Percentiles rank a stretch among this genome's conserved stretches.
These are phyloP conservation scores for Chaunax sp. DNA, from an alignment of 2,797 vertebrate genomes.

Conservation along the genomic window DNA sequence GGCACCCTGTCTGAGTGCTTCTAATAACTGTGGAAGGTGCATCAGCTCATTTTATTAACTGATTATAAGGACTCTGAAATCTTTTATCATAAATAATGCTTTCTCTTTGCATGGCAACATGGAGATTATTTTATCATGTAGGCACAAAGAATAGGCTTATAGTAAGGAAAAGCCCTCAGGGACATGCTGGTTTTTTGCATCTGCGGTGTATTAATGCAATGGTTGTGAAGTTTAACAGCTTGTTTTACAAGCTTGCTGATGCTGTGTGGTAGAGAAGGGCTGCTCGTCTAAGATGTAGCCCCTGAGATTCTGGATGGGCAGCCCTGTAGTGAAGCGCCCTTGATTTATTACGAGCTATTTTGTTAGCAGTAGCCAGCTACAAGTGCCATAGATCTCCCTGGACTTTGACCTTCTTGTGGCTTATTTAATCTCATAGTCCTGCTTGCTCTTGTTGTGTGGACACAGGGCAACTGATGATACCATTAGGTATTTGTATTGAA, in stretches of 20 bases:
- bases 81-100: conserved; percentile 32
- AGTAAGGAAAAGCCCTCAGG: conserved; percentile 31
- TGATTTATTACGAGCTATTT: conserved; percentile 58
- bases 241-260: conserved; percentile 71
- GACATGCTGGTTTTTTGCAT: conserved; percentile 56
- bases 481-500: conserved; percentile 14
- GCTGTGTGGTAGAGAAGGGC: conserved; percentile 37
- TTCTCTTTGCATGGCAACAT: conserved; percentile 50
- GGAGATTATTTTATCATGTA: conserved; percentile 47
- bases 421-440: conserved; percentile 43
- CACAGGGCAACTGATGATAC: conserved; percentile 11
- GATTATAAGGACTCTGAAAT: conserved; percentile 53
- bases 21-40: conserved; percentile 59
- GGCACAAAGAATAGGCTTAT: conserved; percentile 36
- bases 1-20: conserved; percentile 64
- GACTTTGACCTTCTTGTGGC: conserved; percentile 61
- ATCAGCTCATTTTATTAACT: conserved; percentile 67
- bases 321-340: conserved; percentile 50
- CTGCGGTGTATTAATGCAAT: conserved; percentile 62
- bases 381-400: conserved; percentile 44
- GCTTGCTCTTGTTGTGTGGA: conserved; percentile 31
- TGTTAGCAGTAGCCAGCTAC: conserved; percentile 51
- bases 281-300: conserved; percentile 48
- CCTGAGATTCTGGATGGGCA: conserved; percentile 46
- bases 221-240: conserved; percentile 73